These are phyloP conservation scores for Otus sunia DNA, from an alignment of 2,113 vertebrate species.

Conservation along the genomic window DNA sequence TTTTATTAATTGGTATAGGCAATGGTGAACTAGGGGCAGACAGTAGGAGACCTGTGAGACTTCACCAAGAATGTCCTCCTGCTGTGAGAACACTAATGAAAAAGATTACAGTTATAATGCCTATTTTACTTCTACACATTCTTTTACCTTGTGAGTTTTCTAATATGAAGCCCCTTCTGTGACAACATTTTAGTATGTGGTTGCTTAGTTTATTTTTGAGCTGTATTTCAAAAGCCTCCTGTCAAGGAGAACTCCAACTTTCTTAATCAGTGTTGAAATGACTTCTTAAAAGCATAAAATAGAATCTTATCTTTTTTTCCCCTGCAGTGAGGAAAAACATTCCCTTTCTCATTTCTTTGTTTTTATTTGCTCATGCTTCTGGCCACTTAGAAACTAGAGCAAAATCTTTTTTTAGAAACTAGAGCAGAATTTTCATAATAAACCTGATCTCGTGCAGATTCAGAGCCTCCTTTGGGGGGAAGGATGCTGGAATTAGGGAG, in stretches of 20 bases:
- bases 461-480: background rate
- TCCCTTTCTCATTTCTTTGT: background rate
- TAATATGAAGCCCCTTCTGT: background rate
- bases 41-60: background rate
- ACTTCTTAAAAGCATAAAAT: background rate
- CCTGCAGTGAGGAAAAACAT: background rate
- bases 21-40: background rate
- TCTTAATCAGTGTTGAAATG: background rate
- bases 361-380: slow-evolving; percentile 28
- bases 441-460: background rate
- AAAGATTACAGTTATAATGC: no score
- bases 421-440: slow-evolving; percentile 46
- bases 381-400: slow-evolving; percentile 24
- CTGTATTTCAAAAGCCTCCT: background rate
- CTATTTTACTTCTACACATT: background rate
- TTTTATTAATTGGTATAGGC: background rate
- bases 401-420: slow-evolving; percentile 47
- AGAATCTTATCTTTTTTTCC: background rate
- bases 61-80: background rate
- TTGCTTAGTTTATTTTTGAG: background rate
- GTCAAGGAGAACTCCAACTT: background rate
- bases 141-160: background rate
- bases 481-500: background rate
- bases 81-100: background rate
- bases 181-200: background rate